These are phyloP conservation scores for Amphilophus citrinellus DNA, from an alignment of 2,113 vertebrate species.

Conservation along the genomic window DNA sequence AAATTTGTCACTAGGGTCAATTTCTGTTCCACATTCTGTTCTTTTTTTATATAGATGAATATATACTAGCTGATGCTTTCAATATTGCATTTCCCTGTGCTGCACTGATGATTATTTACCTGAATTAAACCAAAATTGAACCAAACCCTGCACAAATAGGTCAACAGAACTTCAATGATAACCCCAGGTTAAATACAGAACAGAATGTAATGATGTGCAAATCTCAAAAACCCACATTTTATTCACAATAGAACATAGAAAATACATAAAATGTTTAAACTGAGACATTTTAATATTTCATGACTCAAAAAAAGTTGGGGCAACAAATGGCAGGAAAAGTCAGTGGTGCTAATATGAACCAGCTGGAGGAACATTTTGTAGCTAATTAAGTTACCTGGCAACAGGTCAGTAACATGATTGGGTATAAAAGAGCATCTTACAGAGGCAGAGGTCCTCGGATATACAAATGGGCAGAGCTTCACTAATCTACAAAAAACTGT, in stretches of 20 bases:
- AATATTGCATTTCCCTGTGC: not conserved
- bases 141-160: not conserved
- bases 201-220: not conserved
- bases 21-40: not conserved
- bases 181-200: not conserved
- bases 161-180: not conserved
- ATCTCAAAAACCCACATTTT: not conserved
- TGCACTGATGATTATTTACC: rapidly evolving
- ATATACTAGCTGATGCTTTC: not conserved
- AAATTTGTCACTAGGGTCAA: not conserved
- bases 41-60: too few relatives aligned
- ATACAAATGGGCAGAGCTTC: not conserved
- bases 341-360: not conserved
- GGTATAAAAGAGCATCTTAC: not conserved
- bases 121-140: not conserved
- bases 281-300: not conserved
- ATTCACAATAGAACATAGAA: not conserved
- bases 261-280: not conserved
- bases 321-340: not conserved
- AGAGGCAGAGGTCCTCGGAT: not conserved
- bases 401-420: not conserved
- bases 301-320: not conserved
- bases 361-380: not conserved
- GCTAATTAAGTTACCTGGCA: not conserved
- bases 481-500: too few relatives aligned